Conservation (phyloP, 2,797 vertebrate genomes). For the Muscicapa comitata region DNA sequence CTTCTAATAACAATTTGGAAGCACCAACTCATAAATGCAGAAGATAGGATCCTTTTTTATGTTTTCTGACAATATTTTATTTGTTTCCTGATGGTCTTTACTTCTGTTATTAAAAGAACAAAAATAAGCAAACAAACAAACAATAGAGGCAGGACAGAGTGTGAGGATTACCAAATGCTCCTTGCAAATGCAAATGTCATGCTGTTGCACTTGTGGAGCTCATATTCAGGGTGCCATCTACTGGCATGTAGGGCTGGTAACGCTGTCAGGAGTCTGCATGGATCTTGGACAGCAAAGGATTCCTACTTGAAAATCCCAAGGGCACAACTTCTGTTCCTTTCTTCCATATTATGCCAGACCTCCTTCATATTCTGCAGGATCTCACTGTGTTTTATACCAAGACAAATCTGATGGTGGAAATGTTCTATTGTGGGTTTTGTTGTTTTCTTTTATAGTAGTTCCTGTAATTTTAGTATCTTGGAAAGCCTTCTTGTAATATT, state of each 20-base stretch:
- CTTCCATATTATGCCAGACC: not conserved
- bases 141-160: not conserved
- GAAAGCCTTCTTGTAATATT: not conserved
- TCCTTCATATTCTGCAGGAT: not conserved
- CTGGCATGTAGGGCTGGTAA: not conserved
- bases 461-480: not conserved
- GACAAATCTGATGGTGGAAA: not conserved
- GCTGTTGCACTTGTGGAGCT: not conserved
- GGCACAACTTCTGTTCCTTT: not conserved
- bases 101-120: not conserved
- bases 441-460: not conserved
- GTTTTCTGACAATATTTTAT: not conserved
- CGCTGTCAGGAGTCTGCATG: not conserved
- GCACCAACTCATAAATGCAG: not conserved
- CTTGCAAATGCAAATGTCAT: not conserved
- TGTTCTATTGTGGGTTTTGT: not conserved
- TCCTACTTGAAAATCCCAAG: not conserved
- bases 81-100: not conserved
- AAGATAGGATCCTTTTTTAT: not conserved
- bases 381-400: not conserved
- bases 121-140: too few relatives aligned
- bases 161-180: not conserved
- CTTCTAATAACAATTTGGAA: not conserved
- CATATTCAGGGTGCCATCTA: conserved; percentile 62
- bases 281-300: not conserved